phyloP scores from a whole-genome alignment of 2,113 vertebrate species.

The Protomyctophum bolini region DNA sequence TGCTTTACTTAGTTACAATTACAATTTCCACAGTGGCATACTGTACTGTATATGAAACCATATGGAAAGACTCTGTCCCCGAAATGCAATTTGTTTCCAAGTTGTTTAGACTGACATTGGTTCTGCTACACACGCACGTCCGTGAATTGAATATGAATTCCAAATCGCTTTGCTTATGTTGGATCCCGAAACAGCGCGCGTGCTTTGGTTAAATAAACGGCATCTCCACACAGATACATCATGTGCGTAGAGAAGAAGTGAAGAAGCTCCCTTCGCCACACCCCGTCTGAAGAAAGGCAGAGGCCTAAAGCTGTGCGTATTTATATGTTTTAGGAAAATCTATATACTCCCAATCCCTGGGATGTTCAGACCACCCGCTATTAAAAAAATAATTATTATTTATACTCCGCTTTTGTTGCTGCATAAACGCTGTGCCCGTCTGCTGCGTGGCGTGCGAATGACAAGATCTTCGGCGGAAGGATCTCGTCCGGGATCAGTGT shows the following conservation, averaged over 20 bases:
- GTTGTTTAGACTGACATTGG: neutral
- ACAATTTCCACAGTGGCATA: neutral
- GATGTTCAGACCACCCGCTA: conserved; percentile 4
- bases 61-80: neutral
- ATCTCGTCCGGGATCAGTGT: neutral
- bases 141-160: neutral
- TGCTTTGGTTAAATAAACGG: conserved; percentile 3
- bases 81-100: neutral
- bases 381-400: neutral
- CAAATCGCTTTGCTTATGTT: neutral
- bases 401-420: too few species aligned
- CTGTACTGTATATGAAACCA: neutral
- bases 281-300: neutral
- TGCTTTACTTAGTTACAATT: neutral
- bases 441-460: neutral
- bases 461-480: neutral
- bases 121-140: neutral
- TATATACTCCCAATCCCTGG: neutral
- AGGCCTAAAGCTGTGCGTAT: neutral
- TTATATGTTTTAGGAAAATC: conserved; percentile 10
- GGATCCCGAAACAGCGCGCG: neutral
- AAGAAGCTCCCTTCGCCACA: neutral
- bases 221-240: neutral
- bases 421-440: neutral
- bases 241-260: neutral